phyloP scores from a whole-genome alignment of 2,888 invertebrate species.

The Trileptium ribeirensis region DNA sequence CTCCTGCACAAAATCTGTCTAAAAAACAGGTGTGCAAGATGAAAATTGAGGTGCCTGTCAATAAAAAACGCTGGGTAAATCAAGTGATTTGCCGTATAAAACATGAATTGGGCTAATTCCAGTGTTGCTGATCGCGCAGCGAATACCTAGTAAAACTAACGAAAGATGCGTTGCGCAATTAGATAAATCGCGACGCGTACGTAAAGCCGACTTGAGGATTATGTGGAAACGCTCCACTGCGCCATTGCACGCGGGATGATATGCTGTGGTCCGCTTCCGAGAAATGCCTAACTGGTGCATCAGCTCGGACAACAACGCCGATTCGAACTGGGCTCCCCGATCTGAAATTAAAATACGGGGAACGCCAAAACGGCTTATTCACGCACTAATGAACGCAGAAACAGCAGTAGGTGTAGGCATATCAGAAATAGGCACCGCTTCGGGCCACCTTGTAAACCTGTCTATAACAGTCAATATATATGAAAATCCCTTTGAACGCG shows the following conservation, averaged over 20 bases:
- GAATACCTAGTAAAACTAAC: slow-evolving; percentile 1
- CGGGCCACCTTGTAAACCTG: slow-evolving; percentile 1
- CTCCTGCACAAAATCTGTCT: neutral
- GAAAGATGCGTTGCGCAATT: neutral
- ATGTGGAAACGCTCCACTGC: neutral
- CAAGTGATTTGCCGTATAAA: neutral
- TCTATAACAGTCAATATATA: neutral
- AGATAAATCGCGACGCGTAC: neutral
- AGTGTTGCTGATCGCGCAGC: neutral
- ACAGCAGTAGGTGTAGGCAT: neutral
- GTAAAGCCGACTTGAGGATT: neutral
- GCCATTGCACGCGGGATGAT: slow-evolving; percentile 13
- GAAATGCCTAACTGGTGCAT: neutral
- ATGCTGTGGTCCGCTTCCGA: neutral
- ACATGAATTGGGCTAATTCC: neutral
- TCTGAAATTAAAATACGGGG: neutral
- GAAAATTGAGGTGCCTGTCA: neutral
- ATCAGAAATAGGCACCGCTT: neutral
- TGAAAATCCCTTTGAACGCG: neutral
- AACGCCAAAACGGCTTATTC: neutral
- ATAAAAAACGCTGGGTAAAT: neutral
- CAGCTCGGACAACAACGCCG: neutral
- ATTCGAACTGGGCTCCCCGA: slow-evolving; percentile 5
- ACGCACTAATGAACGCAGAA: neutral
- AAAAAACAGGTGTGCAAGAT: neutral